These are phyloP conservation scores for Pseudotriccus pelzelni DNA, from an alignment of 2,797 vertebrate species.

Conservation along the genomic window DNA sequence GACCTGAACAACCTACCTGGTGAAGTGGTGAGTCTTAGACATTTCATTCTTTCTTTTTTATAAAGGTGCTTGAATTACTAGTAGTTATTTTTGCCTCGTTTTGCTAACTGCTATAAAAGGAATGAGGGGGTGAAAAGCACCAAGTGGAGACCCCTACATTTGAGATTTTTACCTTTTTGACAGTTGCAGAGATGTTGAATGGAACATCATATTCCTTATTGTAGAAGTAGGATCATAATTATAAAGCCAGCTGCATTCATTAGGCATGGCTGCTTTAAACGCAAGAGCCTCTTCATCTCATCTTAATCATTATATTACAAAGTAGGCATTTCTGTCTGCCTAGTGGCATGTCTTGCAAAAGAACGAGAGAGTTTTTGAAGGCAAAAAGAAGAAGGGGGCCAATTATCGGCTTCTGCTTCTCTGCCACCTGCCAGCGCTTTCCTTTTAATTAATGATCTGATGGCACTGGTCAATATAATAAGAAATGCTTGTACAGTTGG, in stretches of 20 bases:
- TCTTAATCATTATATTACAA: slow-evolving; percentile 98
- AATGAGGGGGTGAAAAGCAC: slow-evolving; percentile 19
- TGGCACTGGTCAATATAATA: slow-evolving; percentile 92
- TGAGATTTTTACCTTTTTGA: slow-evolving; percentile 74
- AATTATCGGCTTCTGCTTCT: slow-evolving; percentile 92
- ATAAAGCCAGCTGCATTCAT: slow-evolving; percentile 83
- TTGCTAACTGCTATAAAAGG: slow-evolving; percentile 48
- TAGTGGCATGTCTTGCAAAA: slow-evolving; percentile 92
- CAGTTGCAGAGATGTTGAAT: slow-evolving; percentile 72
- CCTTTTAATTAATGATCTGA: slow-evolving; percentile 97
- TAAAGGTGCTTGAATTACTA: neutral
- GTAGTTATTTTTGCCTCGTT: neutral
- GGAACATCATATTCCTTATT: slow-evolving; percentile 78
- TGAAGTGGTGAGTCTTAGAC: slow-evolving; percentile 89
- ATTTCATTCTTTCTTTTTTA: slow-evolving; percentile 33
- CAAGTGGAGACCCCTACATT: slow-evolving; percentile 14
- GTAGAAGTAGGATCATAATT: slow-evolving; percentile 82
- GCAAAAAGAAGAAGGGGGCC: slow-evolving; percentile 90
- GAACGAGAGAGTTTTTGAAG: slow-evolving; percentile 83
- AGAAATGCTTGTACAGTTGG: slow-evolving; percentile 88
- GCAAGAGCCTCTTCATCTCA: slow-evolving; percentile 81
- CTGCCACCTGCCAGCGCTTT: slow-evolving; percentile 95
- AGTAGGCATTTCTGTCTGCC: slow-evolving; percentile 92
- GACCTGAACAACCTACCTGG: slow-evolving; percentile 93
- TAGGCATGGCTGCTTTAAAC: slow-evolving; percentile 84